These are phyloP conservation scores for Epinephelus moara DNA, from an alignment of 2,113 vertebrate species.

Conservation along the genomic window DNA sequence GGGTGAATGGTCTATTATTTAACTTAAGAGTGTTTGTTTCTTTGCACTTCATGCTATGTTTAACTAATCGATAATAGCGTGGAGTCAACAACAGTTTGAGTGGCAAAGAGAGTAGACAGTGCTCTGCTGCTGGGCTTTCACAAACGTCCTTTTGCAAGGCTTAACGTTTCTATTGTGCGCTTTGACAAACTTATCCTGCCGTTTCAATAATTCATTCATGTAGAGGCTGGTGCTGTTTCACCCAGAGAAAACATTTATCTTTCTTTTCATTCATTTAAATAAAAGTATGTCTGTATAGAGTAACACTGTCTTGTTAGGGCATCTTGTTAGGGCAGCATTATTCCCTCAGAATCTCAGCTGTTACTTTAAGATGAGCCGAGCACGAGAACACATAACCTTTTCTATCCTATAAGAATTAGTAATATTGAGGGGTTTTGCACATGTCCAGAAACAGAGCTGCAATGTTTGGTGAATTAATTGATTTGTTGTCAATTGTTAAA, in stretches of 20 bases:
- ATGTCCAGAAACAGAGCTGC: too few species aligned
- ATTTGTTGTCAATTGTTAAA: too few species aligned
- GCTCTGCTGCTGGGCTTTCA: slow-evolving; percentile 16
- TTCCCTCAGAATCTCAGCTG: background rate
- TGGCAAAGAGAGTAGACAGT: slow-evolving; percentile 17
- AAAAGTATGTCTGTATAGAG: background rate
- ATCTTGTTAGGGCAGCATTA: background rate
- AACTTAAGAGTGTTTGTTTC: slow-evolving; percentile 61
- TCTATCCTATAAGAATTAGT: background rate
- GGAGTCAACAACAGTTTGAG: slow-evolving; percentile 45
- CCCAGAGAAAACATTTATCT: background rate
- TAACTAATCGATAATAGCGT: slow-evolving; percentile 58
- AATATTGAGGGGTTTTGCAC: background rate
- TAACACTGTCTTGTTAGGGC: background rate
- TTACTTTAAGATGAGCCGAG: background rate
- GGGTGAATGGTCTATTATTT: slow-evolving; percentile 49
- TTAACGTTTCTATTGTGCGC: background rate
- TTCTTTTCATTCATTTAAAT: background rate
- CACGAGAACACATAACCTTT: background rate
- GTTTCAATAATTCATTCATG: slow-evolving; percentile 12
- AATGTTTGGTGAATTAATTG: too few species aligned
- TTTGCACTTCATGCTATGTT: slow-evolving; percentile 59
- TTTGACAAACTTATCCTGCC: slow-evolving; percentile 8
- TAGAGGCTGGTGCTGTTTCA: background rate
- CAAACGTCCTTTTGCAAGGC: background rate